A percentile compares a stretch with the other conserved stretches of the same genome.
phyloP scores from a whole-genome alignment of 2,797 vertebrate species.

The Coilia nasus region DNA sequence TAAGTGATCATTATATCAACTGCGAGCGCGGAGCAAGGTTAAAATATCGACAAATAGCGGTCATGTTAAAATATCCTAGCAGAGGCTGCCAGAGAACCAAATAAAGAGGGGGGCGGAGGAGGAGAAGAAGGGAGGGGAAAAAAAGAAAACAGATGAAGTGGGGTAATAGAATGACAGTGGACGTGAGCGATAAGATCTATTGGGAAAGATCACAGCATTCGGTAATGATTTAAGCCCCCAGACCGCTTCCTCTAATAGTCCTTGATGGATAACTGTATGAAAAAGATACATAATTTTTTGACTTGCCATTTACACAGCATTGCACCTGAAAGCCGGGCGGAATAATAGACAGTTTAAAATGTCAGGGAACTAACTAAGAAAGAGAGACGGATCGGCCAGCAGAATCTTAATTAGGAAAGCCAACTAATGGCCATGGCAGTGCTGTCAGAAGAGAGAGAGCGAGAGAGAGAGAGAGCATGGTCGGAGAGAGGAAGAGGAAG shows the following conservation, averaged over 20 bases:
- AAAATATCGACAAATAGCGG: constrained; percentile 80
- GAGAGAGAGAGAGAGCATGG: constrained; percentile 14
- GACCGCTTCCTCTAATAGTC: constrained; percentile 62
- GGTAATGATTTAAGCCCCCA: constrained; percentile 75
- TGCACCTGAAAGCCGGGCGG: constrained; percentile 81
- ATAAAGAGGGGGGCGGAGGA: constrained; percentile 44
- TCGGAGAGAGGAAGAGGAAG: too few species aligned
- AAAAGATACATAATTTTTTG: constrained; percentile 84
- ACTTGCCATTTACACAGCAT: constrained; percentile 86
- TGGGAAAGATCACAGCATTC: constrained; percentile 74
- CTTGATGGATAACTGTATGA: constrained; percentile 82
- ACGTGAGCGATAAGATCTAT: constrained; percentile 75
- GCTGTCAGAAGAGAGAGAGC: constrained; percentile 43
- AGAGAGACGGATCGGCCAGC: constrained; percentile 75
- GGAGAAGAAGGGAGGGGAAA: constrained; percentile 12
- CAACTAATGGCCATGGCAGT: constrained; percentile 70
- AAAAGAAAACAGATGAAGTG: constrained; percentile 49
- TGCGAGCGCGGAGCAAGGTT: constrained; percentile 76
- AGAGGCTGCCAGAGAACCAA: constrained; percentile 45
- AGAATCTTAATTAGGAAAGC: constrained; percentile 82
- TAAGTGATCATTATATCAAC: constrained; percentile 85
- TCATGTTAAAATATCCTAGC: constrained; percentile 63
- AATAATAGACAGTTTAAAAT: constrained; percentile 87
- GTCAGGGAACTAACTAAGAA: constrained; percentile 85
- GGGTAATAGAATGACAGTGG: constrained; percentile 69